These are phyloP conservation scores for Tetramorium bicarinatum DNA, from an alignment of 2,888 invertebrate genomes.

Conservation along the genomic window DNA sequence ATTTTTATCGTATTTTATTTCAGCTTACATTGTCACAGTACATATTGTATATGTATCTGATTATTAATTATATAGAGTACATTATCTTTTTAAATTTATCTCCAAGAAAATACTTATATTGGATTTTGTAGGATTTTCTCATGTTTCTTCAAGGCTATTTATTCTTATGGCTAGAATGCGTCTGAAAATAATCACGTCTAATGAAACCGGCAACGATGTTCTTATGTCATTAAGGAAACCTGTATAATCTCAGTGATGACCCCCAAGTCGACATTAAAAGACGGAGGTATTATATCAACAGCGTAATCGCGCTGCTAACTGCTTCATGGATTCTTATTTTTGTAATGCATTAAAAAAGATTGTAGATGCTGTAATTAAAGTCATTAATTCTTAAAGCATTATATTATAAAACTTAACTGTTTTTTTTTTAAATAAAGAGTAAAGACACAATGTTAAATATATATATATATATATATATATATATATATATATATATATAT, in stretches of 20 bases:
- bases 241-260: slow-evolving; percentile 17
- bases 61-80: slow-evolving; percentile 4
- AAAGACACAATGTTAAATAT: background rate
- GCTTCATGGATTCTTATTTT: background rate
- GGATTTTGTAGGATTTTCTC: background rate
- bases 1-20: background rate
- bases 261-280: slow-evolving; percentile 27
- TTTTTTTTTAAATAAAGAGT: background rate
- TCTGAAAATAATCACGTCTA: slow-evolving; percentile 20
- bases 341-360: background rate
- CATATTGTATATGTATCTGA: background rate
- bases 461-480: too few species aligned
- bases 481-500: too few species aligned
- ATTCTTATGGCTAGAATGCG: background rate
- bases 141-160: background rate
- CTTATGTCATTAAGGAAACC: slow-evolving; percentile 22
- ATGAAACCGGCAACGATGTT: slow-evolving; percentile 28
- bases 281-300: slow-evolving; percentile 24
- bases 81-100: background rate
- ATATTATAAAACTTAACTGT: background rate
- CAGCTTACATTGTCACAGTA: too few species aligned
- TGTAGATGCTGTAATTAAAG: slow-evolving; percentile 19
- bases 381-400: background rate
- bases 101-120: background rate
- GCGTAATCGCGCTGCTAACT: background rate